phyloP scores from a whole-genome alignment of 2,888 invertebrate genomes.

The Lysandra bellargus region DNA sequence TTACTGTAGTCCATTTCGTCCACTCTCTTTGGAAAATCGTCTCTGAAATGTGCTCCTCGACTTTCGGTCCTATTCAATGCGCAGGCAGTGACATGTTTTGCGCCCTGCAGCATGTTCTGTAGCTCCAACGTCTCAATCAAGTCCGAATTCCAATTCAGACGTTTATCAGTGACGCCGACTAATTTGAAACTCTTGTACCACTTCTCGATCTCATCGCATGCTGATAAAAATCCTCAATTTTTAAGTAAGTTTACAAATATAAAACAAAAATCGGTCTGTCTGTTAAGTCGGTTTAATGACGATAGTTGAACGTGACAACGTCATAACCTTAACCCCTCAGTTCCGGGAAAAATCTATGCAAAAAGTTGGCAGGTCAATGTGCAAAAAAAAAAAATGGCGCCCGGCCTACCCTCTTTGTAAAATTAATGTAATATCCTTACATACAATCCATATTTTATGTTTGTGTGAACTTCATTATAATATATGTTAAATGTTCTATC shows the following conservation, averaged over 20 bases:
- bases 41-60: conserved; percentile 98
- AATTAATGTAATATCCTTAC: too few species aligned
- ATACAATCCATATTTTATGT: too few species aligned
- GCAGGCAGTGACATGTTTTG: conserved; percentile 88
- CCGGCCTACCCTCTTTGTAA: too few species aligned
- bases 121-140: conserved; percentile 96
- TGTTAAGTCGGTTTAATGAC: too few species aligned
- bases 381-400: too few species aligned
- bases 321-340: too few species aligned
- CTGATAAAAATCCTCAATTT: conserved; percentile 44
- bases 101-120: conserved; percentile 96
- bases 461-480: too few species aligned
- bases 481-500: too few species aligned
- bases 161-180: conserved; percentile 85
- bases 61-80: conserved; percentile 97
- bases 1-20: conserved; percentile 98
- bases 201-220: conserved; percentile 81
- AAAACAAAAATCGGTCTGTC: neutral
- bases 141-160: conserved; percentile 96
- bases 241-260: too few species aligned
- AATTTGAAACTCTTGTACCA: conserved; percentile 88
- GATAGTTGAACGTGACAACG: too few species aligned
- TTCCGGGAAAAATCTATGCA: too few species aligned
- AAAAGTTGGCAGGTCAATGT: too few species aligned
- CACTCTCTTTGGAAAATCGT: conserved; percentile 92